Conservation (phyloP, 2,797 vertebrate genomes). For the Echeneis naucrates region DNA sequence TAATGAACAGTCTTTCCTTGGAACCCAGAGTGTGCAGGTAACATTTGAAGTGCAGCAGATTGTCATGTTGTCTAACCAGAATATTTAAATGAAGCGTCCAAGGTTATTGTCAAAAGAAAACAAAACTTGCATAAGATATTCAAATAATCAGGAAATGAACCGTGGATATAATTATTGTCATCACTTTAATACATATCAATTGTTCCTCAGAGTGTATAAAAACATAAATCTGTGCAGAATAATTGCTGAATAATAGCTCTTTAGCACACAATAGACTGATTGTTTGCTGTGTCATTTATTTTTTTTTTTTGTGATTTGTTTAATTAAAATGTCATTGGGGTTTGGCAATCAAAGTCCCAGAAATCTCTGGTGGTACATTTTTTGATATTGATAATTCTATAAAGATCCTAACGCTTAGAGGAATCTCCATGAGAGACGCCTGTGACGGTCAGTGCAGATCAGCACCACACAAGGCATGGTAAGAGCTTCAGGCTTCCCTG, state of each 20-base stretch:
- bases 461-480: not conserved
- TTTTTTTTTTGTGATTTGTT: not conserved
- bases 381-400: not conserved
- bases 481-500: not conserved
- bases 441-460: not conserved
- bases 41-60: constrained; percentile 4
- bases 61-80: constrained; percentile 11
- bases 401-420: no score
- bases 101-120: not conserved
- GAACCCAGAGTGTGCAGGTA: not conserved
- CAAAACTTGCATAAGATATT: not conserved
- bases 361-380: not conserved
- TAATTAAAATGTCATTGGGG: not conserved
- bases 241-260: not conserved
- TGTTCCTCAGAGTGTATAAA: not conserved
- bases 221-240: not conserved
- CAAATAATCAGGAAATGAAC: not conserved
- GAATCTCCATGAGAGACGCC: no score
- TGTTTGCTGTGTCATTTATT: not conserved
- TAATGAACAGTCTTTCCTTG: not conserved
- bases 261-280: no score
- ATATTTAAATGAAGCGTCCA: not conserved
- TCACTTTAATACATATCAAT: not conserved
- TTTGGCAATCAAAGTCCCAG: not conserved
- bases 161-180: not conserved